Evolutionary conservation across 1,140 invertebrate species (phyloP).

Genomic region (Drosophila melanica): DNA sequence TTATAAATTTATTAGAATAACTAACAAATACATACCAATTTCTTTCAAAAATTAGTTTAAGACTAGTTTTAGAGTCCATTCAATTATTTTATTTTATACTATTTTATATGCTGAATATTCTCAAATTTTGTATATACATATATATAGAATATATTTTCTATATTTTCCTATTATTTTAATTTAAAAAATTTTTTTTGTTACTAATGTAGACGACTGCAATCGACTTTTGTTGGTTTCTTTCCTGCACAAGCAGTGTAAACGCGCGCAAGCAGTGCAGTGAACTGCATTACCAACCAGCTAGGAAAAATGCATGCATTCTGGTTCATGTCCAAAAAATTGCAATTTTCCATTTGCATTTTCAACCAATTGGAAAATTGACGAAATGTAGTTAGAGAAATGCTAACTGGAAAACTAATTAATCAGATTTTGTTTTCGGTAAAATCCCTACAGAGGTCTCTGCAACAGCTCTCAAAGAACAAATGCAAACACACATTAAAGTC

Average conservation of each 20-base stretch:
- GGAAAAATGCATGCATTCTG: constrained; percentile 11
- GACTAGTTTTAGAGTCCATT: too few species aligned
- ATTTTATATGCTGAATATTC: too few species aligned
- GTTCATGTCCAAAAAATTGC: constrained; percentile 50
- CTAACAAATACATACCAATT: too few species aligned
- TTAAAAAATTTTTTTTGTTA: not conserved
- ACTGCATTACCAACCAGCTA: constrained; percentile 33
- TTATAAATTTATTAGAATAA: too few species aligned
- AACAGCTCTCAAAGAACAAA: not conserved
- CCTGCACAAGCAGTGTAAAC: constrained; percentile 22
- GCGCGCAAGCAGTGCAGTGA: constrained; percentile 16
- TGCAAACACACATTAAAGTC: constrained; percentile 5
- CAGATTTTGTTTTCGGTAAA: not conserved
- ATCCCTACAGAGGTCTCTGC: constrained; percentile 33
- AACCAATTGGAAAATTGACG: constrained; percentile 18
- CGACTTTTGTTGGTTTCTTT: not conserved
- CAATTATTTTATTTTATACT: too few species aligned
- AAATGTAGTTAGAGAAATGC: constrained; percentile 9
- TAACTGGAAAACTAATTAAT: constrained; percentile 17
- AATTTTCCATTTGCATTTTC: constrained; percentile 33
- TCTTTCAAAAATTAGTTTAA: too few species aligned
- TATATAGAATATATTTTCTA: too few species aligned
- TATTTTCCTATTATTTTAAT: not conserved
- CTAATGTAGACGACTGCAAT: not conserved
- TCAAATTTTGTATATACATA: too few species aligned